Conservation (phyloP, 2,888 invertebrate species). For the Trilocha varians region DNA sequence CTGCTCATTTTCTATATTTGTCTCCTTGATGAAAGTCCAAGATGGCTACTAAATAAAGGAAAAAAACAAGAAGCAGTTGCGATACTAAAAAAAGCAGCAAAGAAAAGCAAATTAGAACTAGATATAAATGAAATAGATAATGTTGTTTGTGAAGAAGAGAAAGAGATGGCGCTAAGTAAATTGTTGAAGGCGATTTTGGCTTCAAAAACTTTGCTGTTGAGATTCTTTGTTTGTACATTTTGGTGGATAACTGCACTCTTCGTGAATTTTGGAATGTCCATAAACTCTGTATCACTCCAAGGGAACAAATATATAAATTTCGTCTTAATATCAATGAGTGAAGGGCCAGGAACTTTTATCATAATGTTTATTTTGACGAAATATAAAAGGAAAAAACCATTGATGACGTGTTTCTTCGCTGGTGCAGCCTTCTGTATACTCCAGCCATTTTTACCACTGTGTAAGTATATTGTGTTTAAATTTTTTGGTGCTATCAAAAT, state of each 20-base stretch:
- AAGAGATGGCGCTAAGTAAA: constrained; percentile 24
- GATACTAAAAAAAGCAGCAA: no score
- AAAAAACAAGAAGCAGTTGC: constrained; percentile 75
- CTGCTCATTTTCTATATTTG: constrained; percentile 77
- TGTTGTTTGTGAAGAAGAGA: no score
- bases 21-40: no score
- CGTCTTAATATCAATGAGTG: constrained; percentile 71
- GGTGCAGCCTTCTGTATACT: no score
- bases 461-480: no score
- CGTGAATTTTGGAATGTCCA: constrained; percentile 83
- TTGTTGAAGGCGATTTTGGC: constrained; percentile 42
- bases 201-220: constrained; percentile 36
- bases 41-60: constrained; percentile 84
- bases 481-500: no score
- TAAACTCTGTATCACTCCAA: constrained; percentile 81
- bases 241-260: constrained; percentile 79
- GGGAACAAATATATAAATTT: constrained; percentile 86
- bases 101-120: constrained; percentile 40
- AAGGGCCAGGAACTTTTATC: constrained; percentile 71
- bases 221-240: constrained; percentile 48
- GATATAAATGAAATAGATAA: constrained; percentile 33
- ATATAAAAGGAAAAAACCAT: constrained; percentile 69
- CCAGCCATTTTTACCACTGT: no score
- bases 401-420: constrained; percentile 67
- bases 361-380: constrained; percentile 69